These are phyloP conservation scores for Hesperia comma DNA, from an alignment of 2,888 invertebrate genomes.

Conservation along the genomic window DNA sequence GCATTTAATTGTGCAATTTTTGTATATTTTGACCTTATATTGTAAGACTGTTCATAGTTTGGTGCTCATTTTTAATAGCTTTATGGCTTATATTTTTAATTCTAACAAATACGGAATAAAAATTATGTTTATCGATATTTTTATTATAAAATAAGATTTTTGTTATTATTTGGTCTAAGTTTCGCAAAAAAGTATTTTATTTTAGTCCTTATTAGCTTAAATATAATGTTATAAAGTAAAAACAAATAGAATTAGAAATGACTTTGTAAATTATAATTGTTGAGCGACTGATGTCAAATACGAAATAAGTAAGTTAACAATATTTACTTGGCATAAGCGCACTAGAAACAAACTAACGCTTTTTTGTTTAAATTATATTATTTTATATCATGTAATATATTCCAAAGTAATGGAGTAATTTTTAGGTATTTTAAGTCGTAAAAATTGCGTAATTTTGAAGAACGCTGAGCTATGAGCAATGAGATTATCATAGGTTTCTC, in stretches of 20 bases:
- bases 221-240: too few relatives aligned
- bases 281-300: too few relatives aligned
- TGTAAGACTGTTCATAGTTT: conserved; percentile 21
- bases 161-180: neutral
- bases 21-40: conserved; percentile 18
- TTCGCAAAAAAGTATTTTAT: neutral
- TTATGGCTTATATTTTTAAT: conserved; percentile 20
- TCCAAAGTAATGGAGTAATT: too few relatives aligned
- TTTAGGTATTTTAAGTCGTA: neutral
- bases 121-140: conserved; percentile 5
- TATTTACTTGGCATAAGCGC: too few relatives aligned
- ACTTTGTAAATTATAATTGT: too few relatives aligned
- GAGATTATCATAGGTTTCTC: neutral
- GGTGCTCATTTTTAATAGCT: conserved; percentile 25
- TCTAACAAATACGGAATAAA: conserved; percentile 17
- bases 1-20: conserved; percentile 8
- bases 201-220: too few relatives aligned
- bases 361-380: too few relatives aligned
- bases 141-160: neutral
- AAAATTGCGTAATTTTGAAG: neutral
- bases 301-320: too few relatives aligned
- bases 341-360: too few relatives aligned
- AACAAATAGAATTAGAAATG: too few relatives aligned
- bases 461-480: conserved; percentile 4
- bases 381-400: too few relatives aligned